These are phyloP conservation scores for Neria commutata DNA, from an alignment of 2,888 invertebrate genomes.

Conservation along the genomic window DNA sequence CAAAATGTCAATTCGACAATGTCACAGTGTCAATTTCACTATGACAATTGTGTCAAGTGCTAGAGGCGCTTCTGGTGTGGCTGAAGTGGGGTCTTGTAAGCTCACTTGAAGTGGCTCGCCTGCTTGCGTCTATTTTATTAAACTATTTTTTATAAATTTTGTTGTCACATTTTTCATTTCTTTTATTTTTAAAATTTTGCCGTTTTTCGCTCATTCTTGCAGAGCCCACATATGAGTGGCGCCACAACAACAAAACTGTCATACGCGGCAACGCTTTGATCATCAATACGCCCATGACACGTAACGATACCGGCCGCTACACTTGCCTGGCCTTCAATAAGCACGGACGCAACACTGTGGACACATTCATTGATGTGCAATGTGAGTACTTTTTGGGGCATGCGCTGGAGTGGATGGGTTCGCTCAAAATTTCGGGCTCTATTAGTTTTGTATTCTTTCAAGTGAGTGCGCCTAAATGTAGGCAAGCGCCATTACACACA, in stretches of 20 bases:
- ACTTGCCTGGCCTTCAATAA: conserved; percentile 79
- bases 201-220: conserved; percentile 4
- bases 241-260: conserved; percentile 54
- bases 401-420: neutral
- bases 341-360: conserved; percentile 75
- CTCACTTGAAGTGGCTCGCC: too few species aligned
- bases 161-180: neutral
- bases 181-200: conserved; percentile 6
- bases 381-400: conserved; percentile 75
- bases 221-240: conserved; percentile 61
- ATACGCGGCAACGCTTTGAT: conserved; percentile 63
- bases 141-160: neutral
- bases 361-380: conserved; percentile 78
- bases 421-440: neutral
- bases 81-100: too few species aligned
- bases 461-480: neutral
- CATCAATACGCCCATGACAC: conserved; percentile 71
- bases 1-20: neutral
- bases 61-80: too few species aligned
- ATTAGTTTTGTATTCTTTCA: neutral
- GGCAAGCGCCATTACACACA: neutral
- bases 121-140: too few species aligned
- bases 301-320: conserved; percentile 78
- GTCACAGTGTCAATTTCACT: neutral
- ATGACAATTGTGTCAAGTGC: conserved; percentile 1